phyloP scores from a whole-genome alignment of 2,113 vertebrate genomes.

The Acrocephalus kingi region DNA sequence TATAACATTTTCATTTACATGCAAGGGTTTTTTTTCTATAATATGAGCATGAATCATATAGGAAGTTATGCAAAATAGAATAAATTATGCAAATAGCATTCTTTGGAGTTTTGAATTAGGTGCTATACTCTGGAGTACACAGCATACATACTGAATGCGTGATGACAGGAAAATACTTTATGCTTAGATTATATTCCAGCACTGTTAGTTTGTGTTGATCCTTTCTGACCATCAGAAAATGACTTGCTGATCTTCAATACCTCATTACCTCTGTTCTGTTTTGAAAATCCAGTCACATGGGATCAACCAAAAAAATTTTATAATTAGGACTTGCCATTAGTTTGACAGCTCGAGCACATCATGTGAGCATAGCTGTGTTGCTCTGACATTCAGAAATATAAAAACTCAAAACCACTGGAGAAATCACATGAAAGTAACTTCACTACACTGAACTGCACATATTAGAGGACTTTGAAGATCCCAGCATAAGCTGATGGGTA shows the following conservation, averaged over 20 bases:
- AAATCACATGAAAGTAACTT: neutral
- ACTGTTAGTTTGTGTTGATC: neutral
- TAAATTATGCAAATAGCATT: neutral
- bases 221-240: constrained; percentile 6
- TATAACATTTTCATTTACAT: neutral
- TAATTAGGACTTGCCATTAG: neutral
- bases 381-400: neutral
- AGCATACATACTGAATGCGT: neutral
- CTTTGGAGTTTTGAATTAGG: neutral
- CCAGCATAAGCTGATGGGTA: neutral
- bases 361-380: neutral
- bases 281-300: neutral
- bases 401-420: neutral
- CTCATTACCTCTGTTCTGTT: neutral
- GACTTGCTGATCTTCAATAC: neutral
- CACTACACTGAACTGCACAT: neutral
- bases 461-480: neutral
- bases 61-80: neutral
- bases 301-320: neutral
- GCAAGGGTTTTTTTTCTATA: neutral
- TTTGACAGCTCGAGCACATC: neutral
- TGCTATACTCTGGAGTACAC: neutral
- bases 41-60: neutral
- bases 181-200: neutral
- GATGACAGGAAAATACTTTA: neutral